Evolutionary conservation across 2,113 vertebrate species (phyloP).

Genomic region (Catharus fuscescens): DNA sequence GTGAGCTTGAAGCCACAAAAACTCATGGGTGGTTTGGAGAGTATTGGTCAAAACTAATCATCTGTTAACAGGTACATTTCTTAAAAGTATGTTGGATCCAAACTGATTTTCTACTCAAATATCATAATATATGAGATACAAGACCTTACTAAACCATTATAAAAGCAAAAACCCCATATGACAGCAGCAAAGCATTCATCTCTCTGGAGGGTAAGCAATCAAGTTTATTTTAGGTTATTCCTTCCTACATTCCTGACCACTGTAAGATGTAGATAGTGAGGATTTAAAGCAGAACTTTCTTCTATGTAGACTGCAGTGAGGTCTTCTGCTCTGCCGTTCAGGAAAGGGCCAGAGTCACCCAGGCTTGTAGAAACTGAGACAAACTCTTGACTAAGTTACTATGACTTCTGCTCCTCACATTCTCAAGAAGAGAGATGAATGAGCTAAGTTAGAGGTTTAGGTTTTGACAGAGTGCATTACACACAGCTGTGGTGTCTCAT

Average conservation of each 20-base stretch:
- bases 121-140: background rate
- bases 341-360: background rate
- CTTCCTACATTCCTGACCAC: background rate
- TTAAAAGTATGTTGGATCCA: background rate
- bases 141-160: background rate
- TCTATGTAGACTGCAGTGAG: fast-evolving
- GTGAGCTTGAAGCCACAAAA: background rate
- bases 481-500: background rate
- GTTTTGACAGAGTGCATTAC: background rate
- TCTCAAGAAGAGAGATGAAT: background rate
- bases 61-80: background rate
- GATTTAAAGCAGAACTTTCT: background rate
- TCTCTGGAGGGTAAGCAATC: background rate
- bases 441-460: background rate
- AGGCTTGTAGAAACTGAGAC: background rate
- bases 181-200: background rate
- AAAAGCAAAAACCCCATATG: fast-evolving
- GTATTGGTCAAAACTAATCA: background rate
- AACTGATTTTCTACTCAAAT: background rate
- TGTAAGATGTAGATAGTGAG: background rate
- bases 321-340: background rate
- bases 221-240: background rate
- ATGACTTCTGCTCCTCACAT: background rate
- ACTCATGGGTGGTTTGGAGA: background rate
- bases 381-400: background rate